A percentile compares a stretch with the other conserved stretches of the same genome.
phyloP scores from a whole-genome alignment of 2,113 vertebrate genomes.

The Thryonomys swinderianus region DNA sequence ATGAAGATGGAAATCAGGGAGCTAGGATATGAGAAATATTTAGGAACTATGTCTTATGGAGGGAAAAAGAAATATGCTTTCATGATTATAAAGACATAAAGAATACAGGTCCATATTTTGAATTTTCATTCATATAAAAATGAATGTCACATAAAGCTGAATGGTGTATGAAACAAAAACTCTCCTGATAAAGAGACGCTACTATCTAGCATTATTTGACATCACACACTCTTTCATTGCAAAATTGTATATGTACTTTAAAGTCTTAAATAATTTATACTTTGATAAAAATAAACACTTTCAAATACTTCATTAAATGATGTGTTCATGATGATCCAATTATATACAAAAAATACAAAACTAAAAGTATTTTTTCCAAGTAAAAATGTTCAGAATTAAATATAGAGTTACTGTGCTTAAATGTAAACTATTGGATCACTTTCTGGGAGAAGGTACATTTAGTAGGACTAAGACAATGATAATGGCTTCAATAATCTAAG shows the following conservation, averaged over 20 bases:
- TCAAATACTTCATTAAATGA: background rate
- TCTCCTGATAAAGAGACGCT: background rate
- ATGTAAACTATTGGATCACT: background rate
- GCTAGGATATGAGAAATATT: background rate
- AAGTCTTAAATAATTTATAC: background rate
- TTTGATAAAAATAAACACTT: background rate
- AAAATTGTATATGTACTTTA: background rate
- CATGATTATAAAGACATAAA: background rate
- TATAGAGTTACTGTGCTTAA: background rate
- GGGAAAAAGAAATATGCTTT: background rate
- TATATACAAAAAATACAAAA: background rate
- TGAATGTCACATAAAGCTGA: background rate
- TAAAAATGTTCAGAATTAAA: background rate
- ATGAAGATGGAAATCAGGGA: background rate
- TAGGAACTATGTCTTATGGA: background rate
- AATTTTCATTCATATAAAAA: constrained; percentile 10
- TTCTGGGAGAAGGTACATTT: background rate
- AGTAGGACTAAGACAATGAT: background rate
- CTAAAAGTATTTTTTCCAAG: background rate
- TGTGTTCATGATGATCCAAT: background rate
- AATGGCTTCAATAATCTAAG: background rate
- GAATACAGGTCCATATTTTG: background rate
- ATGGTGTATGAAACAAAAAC: background rate
- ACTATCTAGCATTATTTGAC: background rate
- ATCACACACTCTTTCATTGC: background rate